These are phyloP conservation scores for Formica exsecta DNA, from an alignment of 1,140 invertebrate genomes.

Conservation along the genomic window DNA sequence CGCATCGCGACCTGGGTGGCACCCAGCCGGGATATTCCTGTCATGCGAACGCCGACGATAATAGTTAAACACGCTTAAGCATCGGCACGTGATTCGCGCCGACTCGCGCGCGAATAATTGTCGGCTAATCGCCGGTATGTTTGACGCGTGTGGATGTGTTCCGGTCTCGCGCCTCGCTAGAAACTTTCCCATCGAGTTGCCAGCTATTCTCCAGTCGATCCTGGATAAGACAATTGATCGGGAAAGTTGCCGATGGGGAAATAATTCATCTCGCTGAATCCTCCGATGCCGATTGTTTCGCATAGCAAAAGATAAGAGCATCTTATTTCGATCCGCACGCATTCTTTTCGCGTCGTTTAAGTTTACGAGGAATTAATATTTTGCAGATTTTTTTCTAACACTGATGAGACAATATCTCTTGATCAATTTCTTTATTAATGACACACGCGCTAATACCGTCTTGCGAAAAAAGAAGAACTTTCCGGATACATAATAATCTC, in stretches of 20 bases:
- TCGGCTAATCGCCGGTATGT: constrained; percentile 71
- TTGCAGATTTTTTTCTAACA: background rate
- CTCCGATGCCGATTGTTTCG: background rate
- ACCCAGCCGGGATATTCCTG: constrained; percentile 79
- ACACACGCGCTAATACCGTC: background rate
- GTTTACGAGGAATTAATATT: background rate
- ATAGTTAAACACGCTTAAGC: constrained; percentile 83
- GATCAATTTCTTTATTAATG: background rate
- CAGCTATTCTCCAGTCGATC: background rate
- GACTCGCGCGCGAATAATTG: constrained; percentile 70
- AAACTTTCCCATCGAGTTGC: background rate
- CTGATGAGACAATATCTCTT: background rate
- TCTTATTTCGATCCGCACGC: background rate
- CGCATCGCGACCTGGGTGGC: constrained; percentile 79
- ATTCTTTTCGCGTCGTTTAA: background rate
- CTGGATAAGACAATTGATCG: constrained; percentile 13
- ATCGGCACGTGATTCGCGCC: constrained; percentile 79
- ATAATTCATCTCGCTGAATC: background rate
- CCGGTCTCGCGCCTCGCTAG: background rate
- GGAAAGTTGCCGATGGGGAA: constrained; percentile 6
- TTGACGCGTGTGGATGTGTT: background rate
- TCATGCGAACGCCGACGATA: constrained; percentile 80
- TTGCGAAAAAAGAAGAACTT: constrained; percentile 30
- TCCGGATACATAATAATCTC: constrained; percentile 19
- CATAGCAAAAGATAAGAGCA: background rate